Evolutionary conservation across 2,797 vertebrate genomes (phyloP).

Genomic region (Scarus forsteni): DNA sequence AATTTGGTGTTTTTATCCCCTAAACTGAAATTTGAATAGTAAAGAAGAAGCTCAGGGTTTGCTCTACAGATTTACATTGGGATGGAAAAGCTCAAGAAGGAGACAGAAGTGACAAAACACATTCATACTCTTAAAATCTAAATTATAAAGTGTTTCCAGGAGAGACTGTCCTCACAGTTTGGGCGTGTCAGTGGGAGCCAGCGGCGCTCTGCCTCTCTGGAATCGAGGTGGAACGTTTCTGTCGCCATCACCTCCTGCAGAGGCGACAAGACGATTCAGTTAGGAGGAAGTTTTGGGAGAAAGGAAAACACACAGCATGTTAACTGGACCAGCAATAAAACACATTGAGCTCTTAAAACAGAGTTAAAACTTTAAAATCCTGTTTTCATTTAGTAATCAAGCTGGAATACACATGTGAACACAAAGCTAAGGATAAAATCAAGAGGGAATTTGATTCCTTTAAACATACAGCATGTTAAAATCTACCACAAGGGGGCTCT

Average conservation of each 20-base stretch:
- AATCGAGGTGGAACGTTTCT: slow-evolving; percentile 74
- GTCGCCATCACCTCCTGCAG: slow-evolving; percentile 80
- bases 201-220: slow-evolving; percentile 87
- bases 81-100: not conserved
- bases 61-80: too few relatives aligned
- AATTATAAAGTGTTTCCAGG: slow-evolving; percentile 42
- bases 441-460: too few relatives aligned
- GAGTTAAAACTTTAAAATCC: not conserved
- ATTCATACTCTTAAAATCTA: slow-evolving; percentile 19
- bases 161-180: slow-evolving; percentile 87
- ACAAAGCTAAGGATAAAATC: too few relatives aligned
- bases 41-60: too few relatives aligned
- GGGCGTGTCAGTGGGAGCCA: slow-evolving; percentile 94
- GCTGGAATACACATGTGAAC: too few relatives aligned
- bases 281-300: slow-evolving; percentile 3
- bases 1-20: too few relatives aligned
- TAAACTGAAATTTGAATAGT: too few relatives aligned
- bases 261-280: slow-evolving; percentile 26
- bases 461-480: too few relatives aligned
- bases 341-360: not conserved
- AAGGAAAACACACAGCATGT: not conserved
- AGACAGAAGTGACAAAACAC: slow-evolving; percentile 11
- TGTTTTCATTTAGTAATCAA: too few relatives aligned
- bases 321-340: not conserved
- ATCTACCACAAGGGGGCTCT: too few relatives aligned